These are phyloP conservation scores for Arvicola amphibius DNA, from an alignment of 2,797 vertebrate genomes.

Conservation along the genomic window DNA sequence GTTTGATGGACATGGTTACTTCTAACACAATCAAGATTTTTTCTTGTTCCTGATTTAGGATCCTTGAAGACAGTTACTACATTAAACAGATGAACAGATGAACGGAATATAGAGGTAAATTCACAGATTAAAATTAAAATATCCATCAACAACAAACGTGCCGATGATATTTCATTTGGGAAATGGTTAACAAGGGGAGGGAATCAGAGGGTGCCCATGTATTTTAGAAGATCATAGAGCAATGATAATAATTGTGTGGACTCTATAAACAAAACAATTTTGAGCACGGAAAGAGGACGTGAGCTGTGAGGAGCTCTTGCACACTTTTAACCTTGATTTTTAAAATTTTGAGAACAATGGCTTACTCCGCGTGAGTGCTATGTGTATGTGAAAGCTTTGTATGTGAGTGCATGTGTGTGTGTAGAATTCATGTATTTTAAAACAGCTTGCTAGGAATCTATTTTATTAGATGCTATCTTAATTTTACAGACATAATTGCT, in stretches of 20 bases:
- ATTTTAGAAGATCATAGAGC: slow-evolving; percentile 71
- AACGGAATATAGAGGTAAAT: not conserved
- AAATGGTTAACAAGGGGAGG: slow-evolving; percentile 70
- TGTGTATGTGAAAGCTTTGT: not conserved
- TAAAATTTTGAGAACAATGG: not conserved
- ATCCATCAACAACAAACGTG: not conserved
- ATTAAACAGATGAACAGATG: not conserved
- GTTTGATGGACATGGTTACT: not conserved
- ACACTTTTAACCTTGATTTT: not conserved
- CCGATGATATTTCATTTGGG: slow-evolving; percentile 3
- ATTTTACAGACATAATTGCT: not conserved
- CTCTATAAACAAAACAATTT: slow-evolving; percentile 51
- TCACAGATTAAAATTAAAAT: not conserved
- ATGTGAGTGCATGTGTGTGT: not conserved
- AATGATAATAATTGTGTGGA: slow-evolving; percentile 39
- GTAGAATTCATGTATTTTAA: not conserved
- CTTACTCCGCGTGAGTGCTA: not conserved
- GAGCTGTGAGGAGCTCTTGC: not conserved
- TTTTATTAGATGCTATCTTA: not conserved
- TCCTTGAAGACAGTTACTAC: not conserved
- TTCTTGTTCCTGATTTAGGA: not conserved
- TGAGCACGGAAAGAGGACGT: slow-evolving; percentile 30
- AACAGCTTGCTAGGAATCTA: not conserved
- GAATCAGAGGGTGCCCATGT: slow-evolving; percentile 45
- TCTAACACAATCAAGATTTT: not conserved